phyloP scores from a whole-genome alignment of 2,888 invertebrate species.

The Pecten maximus region DNA sequence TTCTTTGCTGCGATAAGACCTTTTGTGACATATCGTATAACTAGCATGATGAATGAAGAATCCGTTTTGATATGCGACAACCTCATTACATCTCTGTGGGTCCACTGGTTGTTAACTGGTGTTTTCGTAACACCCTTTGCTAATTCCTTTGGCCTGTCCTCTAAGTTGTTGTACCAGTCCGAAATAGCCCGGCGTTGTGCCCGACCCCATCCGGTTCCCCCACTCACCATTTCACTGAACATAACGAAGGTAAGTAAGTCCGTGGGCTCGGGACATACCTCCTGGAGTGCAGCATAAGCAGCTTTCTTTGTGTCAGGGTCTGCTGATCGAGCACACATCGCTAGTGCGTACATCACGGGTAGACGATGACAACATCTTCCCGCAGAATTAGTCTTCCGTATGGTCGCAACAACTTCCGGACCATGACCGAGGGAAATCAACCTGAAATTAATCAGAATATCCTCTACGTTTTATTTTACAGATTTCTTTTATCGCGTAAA shows the following conservation, averaged over 20 bases:
- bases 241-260: conserved; percentile 62
- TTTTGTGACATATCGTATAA: conserved; percentile 61
- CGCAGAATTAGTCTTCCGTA: background rate
- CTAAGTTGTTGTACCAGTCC: conserved; percentile 60
- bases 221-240: conserved; percentile 59
- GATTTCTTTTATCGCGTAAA: too few relatives aligned
- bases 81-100: conserved; percentile 88
- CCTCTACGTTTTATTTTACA: too few relatives aligned
- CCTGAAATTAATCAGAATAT: background rate
- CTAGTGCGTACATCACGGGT: conserved; percentile 47
- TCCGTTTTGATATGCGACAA: conserved; percentile 62
- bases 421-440: background rate
- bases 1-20: conserved; percentile 59
- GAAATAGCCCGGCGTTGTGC: conserved; percentile 60
- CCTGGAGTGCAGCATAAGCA: conserved; percentile 53
- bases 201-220: conserved; percentile 63
- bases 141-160: conserved; percentile 85
- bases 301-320: conserved; percentile 59
- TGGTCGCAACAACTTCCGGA: background rate
- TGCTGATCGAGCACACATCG: conserved; percentile 58
- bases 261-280: conserved; percentile 61
- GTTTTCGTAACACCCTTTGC: conserved; percentile 87
- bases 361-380: background rate
- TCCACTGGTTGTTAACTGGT: conserved; percentile 87
- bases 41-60: conserved; percentile 5